Percentiles rank a stretch among this genome's conserved stretches.
Conservation (phyloP, 2,797 vertebrate genomes). For the Chrysolophus pictus region DNA sequence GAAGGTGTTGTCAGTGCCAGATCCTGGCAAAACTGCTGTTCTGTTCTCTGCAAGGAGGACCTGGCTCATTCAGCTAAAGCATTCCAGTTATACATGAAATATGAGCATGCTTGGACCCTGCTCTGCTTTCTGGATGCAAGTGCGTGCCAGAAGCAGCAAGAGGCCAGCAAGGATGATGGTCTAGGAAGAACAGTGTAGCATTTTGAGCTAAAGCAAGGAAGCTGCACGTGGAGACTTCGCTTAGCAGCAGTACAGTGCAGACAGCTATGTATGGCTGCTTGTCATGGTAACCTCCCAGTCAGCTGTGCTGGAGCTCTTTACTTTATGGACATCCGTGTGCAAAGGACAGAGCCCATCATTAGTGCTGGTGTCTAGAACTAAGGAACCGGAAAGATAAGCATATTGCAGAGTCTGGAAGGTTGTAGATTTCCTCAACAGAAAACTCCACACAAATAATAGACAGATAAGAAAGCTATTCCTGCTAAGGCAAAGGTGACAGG, state of each 20-base stretch:
- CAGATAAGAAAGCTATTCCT: conserved; percentile 43
- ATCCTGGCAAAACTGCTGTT: conserved; percentile 23
- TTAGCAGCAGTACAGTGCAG: background rate
- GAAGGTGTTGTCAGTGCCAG: conserved; percentile 10
- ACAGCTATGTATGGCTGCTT: background rate
- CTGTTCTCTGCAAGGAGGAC: background rate
- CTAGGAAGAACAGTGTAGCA: background rate
- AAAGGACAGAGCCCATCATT: background rate
- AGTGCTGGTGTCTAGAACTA: background rate
- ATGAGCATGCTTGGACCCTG: background rate
- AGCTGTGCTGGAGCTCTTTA: conserved; percentile 1
- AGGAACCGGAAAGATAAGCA: background rate
- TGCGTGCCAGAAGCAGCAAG: background rate
- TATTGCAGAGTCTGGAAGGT: background rate
- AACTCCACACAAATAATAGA: conserved; percentile 6
- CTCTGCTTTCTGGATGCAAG: background rate
- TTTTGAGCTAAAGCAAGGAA: background rate
- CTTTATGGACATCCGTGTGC: background rate
- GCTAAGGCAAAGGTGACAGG: conserved; percentile 30
- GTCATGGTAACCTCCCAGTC: background rate
- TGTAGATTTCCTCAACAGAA: conserved; percentile 8
- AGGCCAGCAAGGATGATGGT: background rate
- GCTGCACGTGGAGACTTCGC: background rate
- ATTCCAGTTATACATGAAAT: background rate
- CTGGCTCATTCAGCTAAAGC: conserved; percentile 23